These are phyloP conservation scores for Dastarcus helophoroides DNA, from an alignment of 2,888 invertebrate genomes.

Conservation along the genomic window DNA sequence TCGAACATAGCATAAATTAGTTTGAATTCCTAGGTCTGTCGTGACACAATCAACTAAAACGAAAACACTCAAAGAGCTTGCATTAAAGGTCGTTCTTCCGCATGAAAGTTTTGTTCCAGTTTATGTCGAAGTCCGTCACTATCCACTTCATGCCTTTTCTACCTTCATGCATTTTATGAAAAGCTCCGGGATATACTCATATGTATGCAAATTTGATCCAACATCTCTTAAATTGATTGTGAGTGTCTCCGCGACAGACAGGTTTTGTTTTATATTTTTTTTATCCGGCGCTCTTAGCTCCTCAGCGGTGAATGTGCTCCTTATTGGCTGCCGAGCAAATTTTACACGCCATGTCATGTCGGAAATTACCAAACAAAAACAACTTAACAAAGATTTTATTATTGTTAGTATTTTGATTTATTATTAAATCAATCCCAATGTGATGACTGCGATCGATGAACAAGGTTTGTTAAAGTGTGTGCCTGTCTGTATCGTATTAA, in stretches of 20 bases:
- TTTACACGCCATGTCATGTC: slow-evolving; percentile 8
- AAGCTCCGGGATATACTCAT: slow-evolving; percentile 23
- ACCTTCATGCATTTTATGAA: slow-evolving; percentile 18
- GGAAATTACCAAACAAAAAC: slow-evolving; percentile 10
- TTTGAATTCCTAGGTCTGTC: too few species aligned
- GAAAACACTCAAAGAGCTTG: too few species aligned
- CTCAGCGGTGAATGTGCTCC: slow-evolving; percentile 2
- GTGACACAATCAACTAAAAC: too few species aligned
- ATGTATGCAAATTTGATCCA: slow-evolving; percentile 27
- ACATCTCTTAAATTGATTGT: slow-evolving; percentile 26
- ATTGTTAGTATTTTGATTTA: neutral
- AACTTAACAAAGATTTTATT: slow-evolving; percentile 3
- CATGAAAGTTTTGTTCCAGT: too few species aligned
- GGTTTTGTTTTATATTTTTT: slow-evolving; percentile 14
- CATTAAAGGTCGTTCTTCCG: too few species aligned
- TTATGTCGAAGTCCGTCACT: too few species aligned
- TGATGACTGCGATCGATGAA: too few species aligned
- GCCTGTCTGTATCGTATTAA: too few species aligned
- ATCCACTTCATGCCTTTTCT: too few species aligned
- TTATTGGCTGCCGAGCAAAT: slow-evolving; percentile 6
- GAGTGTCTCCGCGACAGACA: slow-evolving; percentile 25
- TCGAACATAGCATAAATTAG: too few species aligned
- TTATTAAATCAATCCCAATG: too few species aligned
- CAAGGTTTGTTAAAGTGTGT: too few species aligned
- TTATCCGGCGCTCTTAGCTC: slow-evolving; percentile 1